Base-by-base conservation (phyloP, 2,888 invertebrate genomes). In the Hedychridium roseum region DNA sequence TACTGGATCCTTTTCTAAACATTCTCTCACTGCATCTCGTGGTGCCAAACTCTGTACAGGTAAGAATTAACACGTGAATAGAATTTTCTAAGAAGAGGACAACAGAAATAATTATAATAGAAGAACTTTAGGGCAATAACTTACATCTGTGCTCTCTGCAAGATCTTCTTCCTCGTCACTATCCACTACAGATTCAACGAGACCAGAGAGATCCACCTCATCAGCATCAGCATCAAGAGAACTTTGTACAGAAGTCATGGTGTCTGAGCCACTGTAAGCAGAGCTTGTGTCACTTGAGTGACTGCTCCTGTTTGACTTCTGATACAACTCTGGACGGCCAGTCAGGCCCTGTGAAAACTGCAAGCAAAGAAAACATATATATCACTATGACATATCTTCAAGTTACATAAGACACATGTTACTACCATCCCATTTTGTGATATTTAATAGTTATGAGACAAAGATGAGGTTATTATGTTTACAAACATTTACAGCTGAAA, bases 121-220 rank as follows among this genome's bases (percentile, higher is more conserved):
- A n/a, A n/a, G n/a, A n/a, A n/a, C n/a, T n/a, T 54, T 42, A 38
- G 23, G 30, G 5, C 6, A 7, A 9, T 7, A 39, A 81, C 84
- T 83, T 80, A 88, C 88, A 77, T 93, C 92, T 87, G 92, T 91
- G 79, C 91, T 91, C 76, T 94, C 93, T 34, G 91, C 92, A 60
- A 94, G 83, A 80, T 96, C 97, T 74, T 94, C 94, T 73, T 96
- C 92, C 76, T 96, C 96, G 80, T 97, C 96, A 31, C 94, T 95
- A 80, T 97, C 97, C 4, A 97, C 97, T 63, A 94, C 90, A 60
- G 95, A 95, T 82, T 98, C 98, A 1, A 93, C 90, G 54, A 97
- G 88, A 35, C 97, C 97, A 31, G 93, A 92, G 50, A 96, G 86
- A 80, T 97, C 97, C 41, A 93, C 91, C 80, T 94, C 94, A 55